Base-by-base conservation (phyloP, 2,888 invertebrate species). In the Drepanosiphum platanoidis region DNA sequence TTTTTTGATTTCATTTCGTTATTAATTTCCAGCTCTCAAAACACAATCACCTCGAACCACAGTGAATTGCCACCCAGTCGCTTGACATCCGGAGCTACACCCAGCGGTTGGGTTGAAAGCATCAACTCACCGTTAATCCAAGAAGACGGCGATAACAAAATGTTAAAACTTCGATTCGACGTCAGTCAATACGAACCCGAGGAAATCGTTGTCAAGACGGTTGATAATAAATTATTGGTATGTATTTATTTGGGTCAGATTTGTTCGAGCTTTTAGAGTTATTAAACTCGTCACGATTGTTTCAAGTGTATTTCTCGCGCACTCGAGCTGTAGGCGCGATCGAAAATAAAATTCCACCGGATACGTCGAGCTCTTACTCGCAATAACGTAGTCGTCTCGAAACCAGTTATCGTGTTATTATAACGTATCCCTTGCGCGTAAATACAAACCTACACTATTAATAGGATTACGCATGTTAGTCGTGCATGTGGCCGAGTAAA, bases 131-230 rank as follows among this genome's bases (percentile, higher is more conserved):
- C 98, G 27, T 92, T 98, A 88, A 97, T 96, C 90, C 96, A 97
- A 91, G 96, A 97, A 88, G 96, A 97, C 89, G 97, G 96, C 84
- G 96, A 97, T 90, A 97, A 94, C 91, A 97, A 97, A 91, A 94
- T 95, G 90, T 92, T 99, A 88, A 97, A 98, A 90, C 93, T 99
- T 87, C 93, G 98, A 89, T 99, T 99, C 91, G 98, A 99, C 90
- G 97, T 87, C 58, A 87, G 87, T 79, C 87, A 87, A 84, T 87
- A 87, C 61, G 92, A 92, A 5, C 96, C 96, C 78, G 99, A 99
- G 91, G 98, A 99, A 92, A 97, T 98, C 90, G 96, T 97, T 89
- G 98, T 99, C 88, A 98, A 98, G 92, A 99, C 98, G 87, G 96
- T 98, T 88, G 98, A 98, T 92, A 98, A 98, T 92, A 96, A 97